Base-by-base conservation (phyloP, 2,888 invertebrate genomes). In the Acrocera orbiculus region DNA sequence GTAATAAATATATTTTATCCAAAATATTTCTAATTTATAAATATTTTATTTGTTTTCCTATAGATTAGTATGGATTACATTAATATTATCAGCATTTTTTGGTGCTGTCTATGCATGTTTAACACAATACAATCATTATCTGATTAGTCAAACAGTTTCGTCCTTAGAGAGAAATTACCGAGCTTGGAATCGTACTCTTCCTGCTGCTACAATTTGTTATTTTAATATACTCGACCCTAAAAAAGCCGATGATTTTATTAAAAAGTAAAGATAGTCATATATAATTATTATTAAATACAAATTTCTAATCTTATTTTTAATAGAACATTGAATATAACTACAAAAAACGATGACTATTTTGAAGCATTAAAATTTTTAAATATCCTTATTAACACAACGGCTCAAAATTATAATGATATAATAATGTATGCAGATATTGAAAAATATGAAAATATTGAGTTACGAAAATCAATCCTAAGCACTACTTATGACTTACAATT, bases 281-380 rank as follows among this genome's bases (percentile, higher is more conserved):
- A 6, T 6, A 6, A 19, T 19, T 6, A 6, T 8, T 6, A 19
- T 6, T 19, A 6, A 19, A 19, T n/a, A n/a, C n/a, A n/a, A n/a
- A n/a, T n/a, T n/a, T n/a, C n/a, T n/a, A n/a, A n/a, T n/a, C n/a
- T n/a, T 19, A 7, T 11, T 5, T 17, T 25, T 26, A 9, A 25
- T 8, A 34, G 28, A 14, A 44, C 48, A 30, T 67, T 66, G 66
- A 57, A 58, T 39, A 44, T 64, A 8, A 52, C 55, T 6, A 44
- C 51, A 16, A 43, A 52, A 1, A 52, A 65, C 37, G 48, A 55
- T 35, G 59, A 62, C 16, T 67, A 60, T 40, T 47, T 55, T 9
- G 64, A 65, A 42, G 65, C 64, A 31, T 47, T 58, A 44, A 54
- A 62, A 31, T 67, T 66, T 42, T 45, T 65, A 0, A 52, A 54